Evolutionary conservation across 2,888 invertebrate species (phyloP).

Genomic region (Philaethria dido): DNA sequence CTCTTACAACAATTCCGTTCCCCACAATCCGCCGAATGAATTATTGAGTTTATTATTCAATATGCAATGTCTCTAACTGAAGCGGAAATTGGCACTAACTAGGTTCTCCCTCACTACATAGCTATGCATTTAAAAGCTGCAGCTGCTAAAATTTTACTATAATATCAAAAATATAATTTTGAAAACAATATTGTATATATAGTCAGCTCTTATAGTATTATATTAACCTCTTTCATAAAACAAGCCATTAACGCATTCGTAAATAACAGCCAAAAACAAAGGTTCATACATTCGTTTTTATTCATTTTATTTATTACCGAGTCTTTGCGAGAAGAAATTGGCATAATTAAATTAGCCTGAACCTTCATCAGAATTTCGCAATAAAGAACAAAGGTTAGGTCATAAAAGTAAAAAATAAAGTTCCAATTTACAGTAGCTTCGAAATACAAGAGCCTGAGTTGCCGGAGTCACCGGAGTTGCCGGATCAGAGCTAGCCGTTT

Average conservation of each 20-base stretch:
- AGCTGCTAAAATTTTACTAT: no score
- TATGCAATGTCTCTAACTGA: no score
- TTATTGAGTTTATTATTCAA: no score
- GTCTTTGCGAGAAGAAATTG: neutral
- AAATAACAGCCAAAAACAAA: neutral
- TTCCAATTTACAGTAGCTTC: neutral
- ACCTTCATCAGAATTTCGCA: neutral
- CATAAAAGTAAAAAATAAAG: conserved; percentile 7
- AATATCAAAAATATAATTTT: no score
- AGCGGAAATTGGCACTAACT: no score
- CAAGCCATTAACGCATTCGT: neutral
- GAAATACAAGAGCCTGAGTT: neutral
- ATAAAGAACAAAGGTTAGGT: neutral
- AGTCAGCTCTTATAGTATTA: no score
- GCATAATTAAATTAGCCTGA: neutral
- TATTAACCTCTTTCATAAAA: neutral
- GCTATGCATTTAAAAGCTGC: no score
- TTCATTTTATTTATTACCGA: neutral
- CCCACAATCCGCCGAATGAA: no score
- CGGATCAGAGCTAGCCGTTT: neutral
- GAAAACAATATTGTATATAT: no score
- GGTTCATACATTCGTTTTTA: neutral
- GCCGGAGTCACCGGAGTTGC: neutral
- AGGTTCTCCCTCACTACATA: no score
- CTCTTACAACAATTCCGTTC: no score